Evolutionary conservation across 2,113 vertebrate species (phyloP), one percentile per base, ranked within the genome.

Genomic region (Poeciliopsis prolifica): DNA sequence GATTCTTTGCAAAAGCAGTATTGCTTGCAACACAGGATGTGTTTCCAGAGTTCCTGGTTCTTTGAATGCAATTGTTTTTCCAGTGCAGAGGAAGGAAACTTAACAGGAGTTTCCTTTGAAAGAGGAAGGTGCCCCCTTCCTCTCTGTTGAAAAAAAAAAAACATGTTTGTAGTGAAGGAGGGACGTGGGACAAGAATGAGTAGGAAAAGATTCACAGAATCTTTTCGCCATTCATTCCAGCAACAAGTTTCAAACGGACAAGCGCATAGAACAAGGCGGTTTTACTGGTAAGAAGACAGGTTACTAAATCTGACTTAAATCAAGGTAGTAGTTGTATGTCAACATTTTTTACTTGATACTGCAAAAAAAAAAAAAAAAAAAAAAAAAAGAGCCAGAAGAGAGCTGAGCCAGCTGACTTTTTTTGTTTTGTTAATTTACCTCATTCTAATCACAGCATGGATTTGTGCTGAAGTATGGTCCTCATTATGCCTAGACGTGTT

Each of bases 101-200:
- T 76, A 79, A 88, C 88, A 80, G 83, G 87, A 85, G 90, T 91
- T 94, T 95, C 93, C 94, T 94, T 85, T 89, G 61, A 74, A 86
- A 88, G 87, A 91, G 92, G 92, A 94, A 94, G 89, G 77, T 82
- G 68, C 81, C 79, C 72, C 68, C 77, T 93, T 92, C 89, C 89
- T 89, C 84, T 93, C 70, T 91, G 76, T 77, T 87, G 85, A 83
- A 78, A 85, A 82, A 28, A 28, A 28, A 28, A 19, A 85, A 91
- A 89, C 80, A 77, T 78, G 86, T 89, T 80, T 80, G 61, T 71
- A 77, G 78, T 86, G 75, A 85, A 87, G 82, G 69, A 73, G 80
- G 70, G 74, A 82, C 87, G 80, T 58, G 12, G 78, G 80, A 90
- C 77, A 80, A 70, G 80, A 83, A 80, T 76, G 72, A 80, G 31